Conservation (phyloP, 2,888 invertebrate genomes). For the Aspidiotus destructor region DNA sequence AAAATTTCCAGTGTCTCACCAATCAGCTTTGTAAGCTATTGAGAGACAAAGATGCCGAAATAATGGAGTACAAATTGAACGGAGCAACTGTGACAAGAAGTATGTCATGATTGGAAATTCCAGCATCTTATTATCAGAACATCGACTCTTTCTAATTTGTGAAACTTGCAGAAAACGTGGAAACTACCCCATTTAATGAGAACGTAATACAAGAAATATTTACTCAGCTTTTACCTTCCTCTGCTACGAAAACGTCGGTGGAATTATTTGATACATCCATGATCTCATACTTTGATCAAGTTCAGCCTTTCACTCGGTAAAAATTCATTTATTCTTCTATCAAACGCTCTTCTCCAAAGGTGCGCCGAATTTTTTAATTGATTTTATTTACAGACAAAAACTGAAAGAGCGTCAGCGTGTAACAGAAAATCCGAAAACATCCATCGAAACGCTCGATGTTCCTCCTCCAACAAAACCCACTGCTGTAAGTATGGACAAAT, state of each 20-base stretch:
- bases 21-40: neutral
- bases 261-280: conserved; percentile 2
- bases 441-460: no score
- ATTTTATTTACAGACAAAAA: no score
- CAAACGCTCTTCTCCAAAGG: no score
- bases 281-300: neutral
- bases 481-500: no score
- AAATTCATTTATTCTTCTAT: no score
- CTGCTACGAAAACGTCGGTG: neutral
- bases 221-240: neutral
- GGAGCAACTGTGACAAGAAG: neutral
- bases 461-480: no score
- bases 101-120: neutral
- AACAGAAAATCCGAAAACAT: no score
- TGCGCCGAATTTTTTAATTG: no score
- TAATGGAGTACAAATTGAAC: neutral
- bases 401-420: no score
- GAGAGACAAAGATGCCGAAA: neutral
- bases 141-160: neutral
- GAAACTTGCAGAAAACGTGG: neutral
- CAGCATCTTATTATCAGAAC: neutral
- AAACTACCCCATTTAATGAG: neutral
- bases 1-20: no score
- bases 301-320: neutral
- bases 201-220: neutral